phyloP scores from a whole-genome alignment of 1,140 invertebrate genomes.

The Brachionus plicatilis region DNA sequence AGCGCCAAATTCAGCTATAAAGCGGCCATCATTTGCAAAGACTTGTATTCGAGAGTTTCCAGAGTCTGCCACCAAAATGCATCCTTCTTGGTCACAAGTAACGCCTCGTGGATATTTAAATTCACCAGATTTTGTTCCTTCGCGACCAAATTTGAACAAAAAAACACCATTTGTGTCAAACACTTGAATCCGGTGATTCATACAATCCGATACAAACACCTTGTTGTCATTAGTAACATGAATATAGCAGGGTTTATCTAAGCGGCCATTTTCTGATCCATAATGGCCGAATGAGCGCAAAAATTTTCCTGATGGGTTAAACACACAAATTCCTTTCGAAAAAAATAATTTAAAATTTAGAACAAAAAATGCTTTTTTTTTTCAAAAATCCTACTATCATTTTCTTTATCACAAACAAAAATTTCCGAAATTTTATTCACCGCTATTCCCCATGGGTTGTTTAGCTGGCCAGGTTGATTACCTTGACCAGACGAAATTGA shows the following conservation, averaged over 20 bases:
- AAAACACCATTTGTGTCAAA: slow-evolving; percentile 51
- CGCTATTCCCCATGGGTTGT: slow-evolving; percentile 96
- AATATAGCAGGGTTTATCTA: slow-evolving; percentile 9
- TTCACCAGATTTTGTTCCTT: slow-evolving; percentile 59
- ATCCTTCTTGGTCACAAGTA: slow-evolving; percentile 94
- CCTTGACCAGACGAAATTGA: slow-evolving; percentile 41
- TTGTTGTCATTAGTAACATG: background rate
- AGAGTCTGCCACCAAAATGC: slow-evolving; percentile 91
- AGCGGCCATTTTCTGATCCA: background rate
- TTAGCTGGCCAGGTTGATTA: slow-evolving; percentile 64
- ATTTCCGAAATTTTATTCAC: slow-evolving; percentile 61
- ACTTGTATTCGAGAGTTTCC: slow-evolving; percentile 98
- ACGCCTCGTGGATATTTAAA: slow-evolving; percentile 95
- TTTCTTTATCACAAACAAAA: slow-evolving; percentile 94
- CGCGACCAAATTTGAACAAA: slow-evolving; percentile 48
- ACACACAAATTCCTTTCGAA: background rate
- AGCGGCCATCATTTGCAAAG: slow-evolving; percentile 59
- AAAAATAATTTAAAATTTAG: background rate
- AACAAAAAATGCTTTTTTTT: background rate
- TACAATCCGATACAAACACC: slow-evolving; percentile 45
- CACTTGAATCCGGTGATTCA: slow-evolving; percentile 51
- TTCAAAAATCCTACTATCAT: slow-evolving; percentile 95
- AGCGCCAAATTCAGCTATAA: background rate
- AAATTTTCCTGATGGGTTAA: slow-evolving; percentile 21
- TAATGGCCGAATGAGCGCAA: slow-evolving; percentile 15